Evolutionary conservation across 2,113 vertebrate genomes (phyloP).

Genomic region (Proterorhinus semilunaris): DNA sequence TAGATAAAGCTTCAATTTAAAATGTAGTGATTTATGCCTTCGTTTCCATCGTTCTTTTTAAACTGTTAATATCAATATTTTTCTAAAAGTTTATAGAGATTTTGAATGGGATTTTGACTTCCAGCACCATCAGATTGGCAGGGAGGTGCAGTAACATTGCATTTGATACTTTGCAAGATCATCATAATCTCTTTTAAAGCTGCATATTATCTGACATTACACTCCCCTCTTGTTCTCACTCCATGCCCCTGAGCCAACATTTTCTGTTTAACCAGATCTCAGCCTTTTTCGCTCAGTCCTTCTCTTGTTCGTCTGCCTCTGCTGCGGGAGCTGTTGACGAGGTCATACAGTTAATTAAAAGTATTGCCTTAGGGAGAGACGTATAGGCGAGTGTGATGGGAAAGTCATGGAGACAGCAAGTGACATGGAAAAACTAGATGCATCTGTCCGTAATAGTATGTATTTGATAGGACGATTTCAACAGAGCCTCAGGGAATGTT

Average conservation of each 20-base stretch:
- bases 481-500: conserved; percentile 35
- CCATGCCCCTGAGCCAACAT: background rate
- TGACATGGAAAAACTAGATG: conserved; percentile 34
- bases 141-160: background rate
- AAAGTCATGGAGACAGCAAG: conserved; percentile 28
- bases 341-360: conserved; percentile 72
- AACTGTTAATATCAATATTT: too few relatives aligned
- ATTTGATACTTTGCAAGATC: background rate
- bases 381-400: conserved; percentile 21
- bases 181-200: conserved; percentile 1
- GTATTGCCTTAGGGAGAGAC: conserved; percentile 39
- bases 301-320: conserved; percentile 33
- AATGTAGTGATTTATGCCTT: too few relatives aligned
- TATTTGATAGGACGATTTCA: conserved; percentile 37
- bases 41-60: too few relatives aligned
- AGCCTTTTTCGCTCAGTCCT: conserved; percentile 1
- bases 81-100: too few relatives aligned
- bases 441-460: conserved; percentile 29
- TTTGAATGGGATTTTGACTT: too few relatives aligned
- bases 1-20: too few relatives aligned
- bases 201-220: background rate
- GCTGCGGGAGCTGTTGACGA: conserved; percentile 55
- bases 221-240: background rate
- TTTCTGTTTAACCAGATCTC: background rate
- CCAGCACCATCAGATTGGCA: background rate